Base-by-base conservation (phyloP, 2,888 invertebrate genomes). In the Cryptus armator region DNA sequence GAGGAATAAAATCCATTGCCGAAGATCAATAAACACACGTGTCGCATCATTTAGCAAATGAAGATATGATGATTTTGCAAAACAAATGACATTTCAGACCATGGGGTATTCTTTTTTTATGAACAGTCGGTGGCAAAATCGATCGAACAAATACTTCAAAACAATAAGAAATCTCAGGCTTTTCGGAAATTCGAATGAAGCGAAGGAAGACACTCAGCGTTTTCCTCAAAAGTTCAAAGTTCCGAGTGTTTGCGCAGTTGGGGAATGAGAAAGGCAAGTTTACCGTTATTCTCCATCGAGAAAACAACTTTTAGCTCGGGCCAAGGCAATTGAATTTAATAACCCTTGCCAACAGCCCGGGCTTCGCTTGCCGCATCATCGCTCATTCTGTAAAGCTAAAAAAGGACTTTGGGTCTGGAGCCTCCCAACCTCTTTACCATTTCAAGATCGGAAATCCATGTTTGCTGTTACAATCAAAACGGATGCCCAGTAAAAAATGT, bases 241-340 rank as follows among this genome's bases (percentile, higher is more conserved):
- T 19, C 19, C 16, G 53, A n/a, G 19, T 16, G 16, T 37, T 37
- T 53, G 53, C 16, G 1, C 53, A 19, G 9, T 12, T 1, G 46
- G 14, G 46, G 46, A 48, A 9, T 9, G 46, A 48, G 46, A 14
- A 9, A 3, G 46, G 46, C 46, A 14, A 16, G 53, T n/a, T 19
- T 9, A 4, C 53, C 10, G 37, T 9, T 37, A 5, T 37, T 37
- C 53, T 16, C 3, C 16, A 9, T 16, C 1, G 53, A 16, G 19
- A 3, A 19, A 19, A 53, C 16, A 53, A 53, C 53, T 53, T 53
- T 53, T 3, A 2, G 9, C 19, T n/a, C 16, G 16, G 53, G 16
- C 19, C 37, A 9, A 53, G 16, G 53, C 53, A 19, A 53, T 53
- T 53, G 53, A 53, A 53, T 53, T 53, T 53, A 53, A 19, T 53